Base-by-base conservation (phyloP, 2,888 invertebrate genomes). In the Zonitis immaculata region DNA sequence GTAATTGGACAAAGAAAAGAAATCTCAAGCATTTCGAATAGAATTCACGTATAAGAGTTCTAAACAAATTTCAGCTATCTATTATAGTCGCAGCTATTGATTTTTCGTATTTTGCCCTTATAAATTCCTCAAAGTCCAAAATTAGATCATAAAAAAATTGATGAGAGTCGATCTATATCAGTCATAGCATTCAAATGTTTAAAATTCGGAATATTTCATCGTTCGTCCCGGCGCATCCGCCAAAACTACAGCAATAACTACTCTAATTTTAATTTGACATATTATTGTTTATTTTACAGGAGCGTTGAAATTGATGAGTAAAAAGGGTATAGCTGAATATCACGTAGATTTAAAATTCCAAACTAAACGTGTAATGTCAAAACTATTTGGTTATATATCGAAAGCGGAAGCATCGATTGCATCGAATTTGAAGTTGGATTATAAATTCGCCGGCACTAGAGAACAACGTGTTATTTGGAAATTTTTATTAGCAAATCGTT, bases 331-430 rank as follows among this genome's bases (percentile, higher is more conserved):
- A 18, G 84, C 84, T 0, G 91, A 91, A 69, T 87, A 86, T 67
- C 89, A 90, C 60, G 82, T 91, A 7, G 81, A 86, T 56, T 73
- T 89, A 8, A 85, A 85, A 45, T 91, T 91, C 68, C 85, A 88
- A 76, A 91, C 91, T 0, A 89, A 88, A 65, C 84, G 86, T 59
- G 76, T 91, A 0, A 84, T 83, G 50, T 89, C 89, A 44, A 80
- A 83, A 58, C 75, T 91, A n/a, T 77, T 81, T 27, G 91, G 91
- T 0, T 89, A 89, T 69, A 81, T 90, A 63, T 73, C 73, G 49
- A 72, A 66, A 61, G 71, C 70, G 12, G 71, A 72, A 30, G 67
- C 67, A 12, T 73, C 74, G 7, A 50, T 76, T 47, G 82, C 83
- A 0, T 79, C 82, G 0, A 84, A 86, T 59, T 69, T 88, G 2